Conservation (phyloP, 2,888 invertebrate genomes). For the Clostera curtula region DNA sequence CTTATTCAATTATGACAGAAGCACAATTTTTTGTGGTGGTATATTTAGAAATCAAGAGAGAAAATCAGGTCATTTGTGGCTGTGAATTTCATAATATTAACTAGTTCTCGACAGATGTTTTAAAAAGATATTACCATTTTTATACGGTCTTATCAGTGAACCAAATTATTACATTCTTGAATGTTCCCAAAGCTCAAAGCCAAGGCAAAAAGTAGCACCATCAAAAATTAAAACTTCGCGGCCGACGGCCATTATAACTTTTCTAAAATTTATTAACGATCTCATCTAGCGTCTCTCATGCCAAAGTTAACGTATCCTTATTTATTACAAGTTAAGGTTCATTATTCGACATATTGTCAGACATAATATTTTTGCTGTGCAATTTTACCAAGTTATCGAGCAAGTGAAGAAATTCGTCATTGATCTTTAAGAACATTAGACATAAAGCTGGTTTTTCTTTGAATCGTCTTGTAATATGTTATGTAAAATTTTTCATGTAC, state of each 20-base stretch:
- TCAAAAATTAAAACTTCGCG: constrained; percentile 36
- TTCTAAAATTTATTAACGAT: constrained; percentile 44
- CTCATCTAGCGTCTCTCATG: no score
- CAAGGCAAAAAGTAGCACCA: constrained; percentile 23
- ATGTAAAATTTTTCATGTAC: constrained; percentile 17
- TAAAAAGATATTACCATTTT: no score
- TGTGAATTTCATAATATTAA: no score
- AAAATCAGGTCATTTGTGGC: no score
- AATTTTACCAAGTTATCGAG: no score
- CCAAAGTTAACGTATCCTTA: no score
- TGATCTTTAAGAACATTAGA: not conserved
- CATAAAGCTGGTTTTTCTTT: constrained; percentile 10
- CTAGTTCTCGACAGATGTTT: no score
- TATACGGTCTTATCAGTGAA: no score
- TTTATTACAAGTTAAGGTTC: constrained; percentile 1
- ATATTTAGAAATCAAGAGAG: no score
- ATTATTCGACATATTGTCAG: constrained; percentile 6
- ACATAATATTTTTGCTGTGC: constrained; percentile 8
- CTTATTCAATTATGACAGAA: no score
- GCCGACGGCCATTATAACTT: constrained; percentile 45
- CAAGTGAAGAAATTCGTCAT: constrained; percentile 1
- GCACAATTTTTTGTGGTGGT: no score
- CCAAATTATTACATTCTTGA: constrained; percentile 21
- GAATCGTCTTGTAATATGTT: not conserved
- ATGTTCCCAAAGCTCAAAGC: constrained; percentile 20